Evolutionary conservation across 1,140 invertebrate genomes (phyloP).

Genomic region (Heliothis virescens): DNA sequence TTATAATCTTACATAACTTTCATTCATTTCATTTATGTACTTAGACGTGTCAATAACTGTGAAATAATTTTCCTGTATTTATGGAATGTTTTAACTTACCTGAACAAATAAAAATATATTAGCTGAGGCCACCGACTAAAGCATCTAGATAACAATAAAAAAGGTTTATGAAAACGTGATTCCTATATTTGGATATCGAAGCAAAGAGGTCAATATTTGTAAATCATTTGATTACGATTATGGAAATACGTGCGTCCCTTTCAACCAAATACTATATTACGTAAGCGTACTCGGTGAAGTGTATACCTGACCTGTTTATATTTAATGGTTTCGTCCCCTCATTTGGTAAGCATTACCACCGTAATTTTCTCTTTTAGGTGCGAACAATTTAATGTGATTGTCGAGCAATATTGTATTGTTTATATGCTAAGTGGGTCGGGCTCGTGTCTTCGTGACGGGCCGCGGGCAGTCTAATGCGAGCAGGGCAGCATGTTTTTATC

Average conservation of each 20-base stretch:
- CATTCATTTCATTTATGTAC: no score
- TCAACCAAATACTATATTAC: constrained; percentile 36
- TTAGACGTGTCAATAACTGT: background rate
- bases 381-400: constrained; percentile 42
- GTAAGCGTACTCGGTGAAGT: constrained; percentile 19
- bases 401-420: constrained; percentile 31
- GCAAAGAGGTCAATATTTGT: constrained; percentile 34
- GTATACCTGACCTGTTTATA: constrained; percentile 48
- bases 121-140: background rate
- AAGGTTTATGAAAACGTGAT: constrained; percentile 11
- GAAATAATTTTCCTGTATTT: background rate
- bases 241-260: constrained; percentile 38
- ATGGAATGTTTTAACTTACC: background rate
- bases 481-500: constrained; percentile 58
- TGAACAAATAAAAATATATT: background rate
- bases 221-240: constrained; percentile 42
- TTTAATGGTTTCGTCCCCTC: constrained; percentile 47
- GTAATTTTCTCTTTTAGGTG: constrained; percentile 45
- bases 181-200: constrained; percentile 1
- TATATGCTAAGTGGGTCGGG: constrained; percentile 28
- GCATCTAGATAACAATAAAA: constrained; percentile 14
- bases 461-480: constrained; percentile 15
- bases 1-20: constrained; percentile 10
- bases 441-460: constrained; percentile 48
- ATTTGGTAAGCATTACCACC: constrained; percentile 48